Conservation (phyloP, 2,888 invertebrate species). For the Helleia helle region DNA sequence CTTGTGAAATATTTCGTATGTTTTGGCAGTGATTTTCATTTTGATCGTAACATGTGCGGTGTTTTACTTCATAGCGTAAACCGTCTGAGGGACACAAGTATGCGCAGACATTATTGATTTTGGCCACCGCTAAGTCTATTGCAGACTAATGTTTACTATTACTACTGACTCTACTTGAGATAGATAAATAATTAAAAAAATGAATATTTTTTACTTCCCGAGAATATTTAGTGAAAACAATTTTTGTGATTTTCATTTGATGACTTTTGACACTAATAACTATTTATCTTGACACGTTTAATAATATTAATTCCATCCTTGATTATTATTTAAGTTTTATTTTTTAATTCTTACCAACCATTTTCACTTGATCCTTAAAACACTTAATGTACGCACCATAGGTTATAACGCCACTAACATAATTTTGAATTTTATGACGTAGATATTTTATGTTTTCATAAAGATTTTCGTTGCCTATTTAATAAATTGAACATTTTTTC, state of each 20-base stretch:
- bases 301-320: neutral
- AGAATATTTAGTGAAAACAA: too few species aligned
- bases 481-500: slow-evolving; percentile 22
- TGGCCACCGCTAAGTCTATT: slow-evolving; percentile 32
- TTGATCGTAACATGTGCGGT: slow-evolving; percentile 4
- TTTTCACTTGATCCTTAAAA: slow-evolving; percentile 20
- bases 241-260: too few species aligned
- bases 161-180: slow-evolving; percentile 20
- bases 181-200: too few species aligned
- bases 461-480: slow-evolving; percentile 32
- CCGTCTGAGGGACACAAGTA: slow-evolving; percentile 23
- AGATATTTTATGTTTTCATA: slow-evolving; percentile 36
- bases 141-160: slow-evolving; percentile 39
- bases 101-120: slow-evolving; percentile 66
- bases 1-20: neutral
- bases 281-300: neutral
- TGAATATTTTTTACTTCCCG: too few species aligned
- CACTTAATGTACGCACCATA: slow-evolving; percentile 34
- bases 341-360: slow-evolving; percentile 19
- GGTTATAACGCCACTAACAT: slow-evolving; percentile 52
- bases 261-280: too few species aligned
- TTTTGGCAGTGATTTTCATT: slow-evolving; percentile 6
- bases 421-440: slow-evolving; percentile 35
- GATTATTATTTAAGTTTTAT: neutral
- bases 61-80: slow-evolving; percentile 22